Conservation (phyloP, 2,113 vertebrate genomes). For the Hymenochirus boettgeri region DNA sequence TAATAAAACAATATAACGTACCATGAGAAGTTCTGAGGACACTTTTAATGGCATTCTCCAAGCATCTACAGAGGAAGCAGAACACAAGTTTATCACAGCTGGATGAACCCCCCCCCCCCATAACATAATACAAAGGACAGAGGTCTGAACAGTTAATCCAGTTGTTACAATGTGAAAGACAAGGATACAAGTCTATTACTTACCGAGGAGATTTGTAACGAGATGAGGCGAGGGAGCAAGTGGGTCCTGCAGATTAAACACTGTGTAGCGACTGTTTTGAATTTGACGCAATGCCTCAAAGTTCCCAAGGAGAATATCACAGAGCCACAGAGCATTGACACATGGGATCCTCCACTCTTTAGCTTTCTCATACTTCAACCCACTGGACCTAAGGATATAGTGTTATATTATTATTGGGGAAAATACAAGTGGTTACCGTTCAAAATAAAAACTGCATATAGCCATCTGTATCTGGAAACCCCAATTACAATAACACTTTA, state of each 20-base stretch:
- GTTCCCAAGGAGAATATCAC: constrained; percentile 88
- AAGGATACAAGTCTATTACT: too few species aligned
- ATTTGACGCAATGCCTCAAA: constrained; percentile 87
- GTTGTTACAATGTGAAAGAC: too few species aligned
- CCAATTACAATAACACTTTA: too few species aligned
- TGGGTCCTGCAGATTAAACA: constrained; percentile 78
- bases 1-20: too few species aligned
- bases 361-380: constrained; percentile 92
- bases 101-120: too few species aligned
- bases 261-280: constrained; percentile 79
- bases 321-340: constrained; percentile 92
- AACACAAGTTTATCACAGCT: too few species aligned
- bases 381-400: constrained; percentile 68
- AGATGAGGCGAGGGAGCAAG: constrained; percentile 82
- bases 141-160: too few species aligned
- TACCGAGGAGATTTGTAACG: constrained; percentile 82
- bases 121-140: too few species aligned
- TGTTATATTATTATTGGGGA: too few species aligned
- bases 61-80: constrained; percentile 64
- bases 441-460: too few species aligned
- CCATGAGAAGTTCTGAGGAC: constrained; percentile 80
- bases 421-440: too few species aligned
- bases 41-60: constrained; percentile 89
- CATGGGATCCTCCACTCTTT: constrained; percentile 96
- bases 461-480: too few species aligned